Base-by-base conservation (phyloP, 2,888 invertebrate species). In the Cabera pusaria region DNA sequence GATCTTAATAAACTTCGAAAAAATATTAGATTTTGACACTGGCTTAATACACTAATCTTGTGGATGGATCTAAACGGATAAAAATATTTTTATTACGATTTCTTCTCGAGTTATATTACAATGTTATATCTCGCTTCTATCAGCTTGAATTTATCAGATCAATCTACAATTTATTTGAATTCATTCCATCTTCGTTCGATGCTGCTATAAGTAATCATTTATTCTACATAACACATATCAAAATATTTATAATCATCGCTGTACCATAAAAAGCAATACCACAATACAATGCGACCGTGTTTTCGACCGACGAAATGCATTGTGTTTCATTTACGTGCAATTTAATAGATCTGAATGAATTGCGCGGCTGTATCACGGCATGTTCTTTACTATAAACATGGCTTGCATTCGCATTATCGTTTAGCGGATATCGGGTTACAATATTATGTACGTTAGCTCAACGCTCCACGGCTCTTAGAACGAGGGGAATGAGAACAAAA, bases 341-440 rank as follows among this genome's bases (percentile, higher is more conserved):
- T 73, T 74, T 65, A 67, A 66, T 63, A 67, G 60, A 64, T 63
- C 49, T 50, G 57, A 64, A 68, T 71, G 61, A 69, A 68, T 64
- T 56, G 59, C 53, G 47, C 45, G 53, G 53, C 49, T 46, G 49
- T 60, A 59, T 64, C 59, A 59, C 54, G 54, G 55, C 57, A 60
- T 66, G 59, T 51, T 57, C 57, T 58, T 62, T 50, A 49, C 56
- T 57, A 56, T 61, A 67, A 65, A 69, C 63, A 68, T 58, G 52
- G 52, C 54, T 64, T 51, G 32, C 53, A 48, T 47, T 44, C 39
- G 52, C 47, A 56, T 61, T 60, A 59, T 64, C 52, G 59, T 58
- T 56, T 56, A 55, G 55, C 52, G 52, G 42, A 49, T 69, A 69
- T 72, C 58, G 51, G 48, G 62, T 72, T 67, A 63, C 70, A 51